These are phyloP conservation scores for Protophormia terraenovae DNA, from an alignment of 2,888 invertebrate species.

Conservation along the genomic window DNA sequence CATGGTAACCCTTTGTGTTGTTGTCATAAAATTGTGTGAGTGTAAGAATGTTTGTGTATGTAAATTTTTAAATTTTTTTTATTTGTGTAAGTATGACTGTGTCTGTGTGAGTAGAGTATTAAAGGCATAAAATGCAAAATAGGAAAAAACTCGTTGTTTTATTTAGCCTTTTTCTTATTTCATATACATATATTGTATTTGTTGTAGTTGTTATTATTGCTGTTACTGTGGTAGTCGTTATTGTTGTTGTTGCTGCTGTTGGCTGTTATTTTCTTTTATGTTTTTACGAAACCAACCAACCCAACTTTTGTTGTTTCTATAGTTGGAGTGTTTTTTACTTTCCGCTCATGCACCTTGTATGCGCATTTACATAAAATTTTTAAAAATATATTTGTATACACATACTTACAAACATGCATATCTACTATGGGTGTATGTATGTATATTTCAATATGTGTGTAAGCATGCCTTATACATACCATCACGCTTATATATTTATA, in stretches of 20 bases:
- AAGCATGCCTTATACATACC: slow-evolving; percentile 17
- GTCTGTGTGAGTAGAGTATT: neutral
- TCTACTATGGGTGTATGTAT: too few species aligned
- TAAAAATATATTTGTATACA: slow-evolving; percentile 10
- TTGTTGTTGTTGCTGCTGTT: slow-evolving; percentile 51
- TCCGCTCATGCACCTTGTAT: slow-evolving; percentile 58
- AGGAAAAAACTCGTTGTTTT: slow-evolving; percentile 35
- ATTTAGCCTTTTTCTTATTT: slow-evolving; percentile 27
- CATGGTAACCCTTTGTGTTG: slow-evolving; percentile 72
- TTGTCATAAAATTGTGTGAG: slow-evolving; percentile 51
- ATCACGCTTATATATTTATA: neutral
- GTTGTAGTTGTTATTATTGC: slow-evolving; percentile 65
- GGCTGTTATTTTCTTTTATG: slow-evolving; percentile 36
- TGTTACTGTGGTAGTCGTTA: slow-evolving; percentile 58
- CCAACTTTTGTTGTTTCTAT: slow-evolving; percentile 35
- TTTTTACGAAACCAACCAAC: slow-evolving; percentile 50
- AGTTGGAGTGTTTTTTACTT: slow-evolving; percentile 37
- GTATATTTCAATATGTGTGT: neutral
- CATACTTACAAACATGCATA: neutral
- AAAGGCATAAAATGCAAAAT: slow-evolving; percentile 62
- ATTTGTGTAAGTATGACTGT: neutral
- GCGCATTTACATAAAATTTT: slow-evolving; percentile 55
- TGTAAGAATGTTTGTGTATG: slow-evolving; percentile 23
- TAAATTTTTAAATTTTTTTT: slow-evolving; percentile 6
- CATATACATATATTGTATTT: too few species aligned